A percentile compares a stretch with the other conserved stretches of the same genome.
These are phyloP conservation scores for Doris montereyensis DNA, from an alignment of 2,888 invertebrate genomes.

Conservation along the genomic window DNA sequence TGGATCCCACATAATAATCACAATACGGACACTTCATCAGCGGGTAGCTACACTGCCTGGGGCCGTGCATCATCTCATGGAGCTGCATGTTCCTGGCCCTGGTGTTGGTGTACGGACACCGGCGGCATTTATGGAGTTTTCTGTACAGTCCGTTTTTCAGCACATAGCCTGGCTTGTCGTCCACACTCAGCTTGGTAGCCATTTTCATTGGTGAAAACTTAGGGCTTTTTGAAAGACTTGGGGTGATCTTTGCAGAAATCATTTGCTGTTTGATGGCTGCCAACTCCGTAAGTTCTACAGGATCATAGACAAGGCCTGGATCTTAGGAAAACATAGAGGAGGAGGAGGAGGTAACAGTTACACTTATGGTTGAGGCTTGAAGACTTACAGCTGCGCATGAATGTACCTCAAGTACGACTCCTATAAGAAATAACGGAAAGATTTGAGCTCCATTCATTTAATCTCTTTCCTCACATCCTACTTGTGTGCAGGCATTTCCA, in stretches of 20 bases:
- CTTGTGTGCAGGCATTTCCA: too few relatives aligned
- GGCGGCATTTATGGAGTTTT: constrained; percentile 88
- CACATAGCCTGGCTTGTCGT: constrained; percentile 61
- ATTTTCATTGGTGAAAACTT: constrained; percentile 62
- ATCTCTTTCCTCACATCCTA: too few relatives aligned
- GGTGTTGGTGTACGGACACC: constrained; percentile 88
- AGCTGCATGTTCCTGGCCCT: constrained; percentile 85
- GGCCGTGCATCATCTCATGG: constrained; percentile 86
- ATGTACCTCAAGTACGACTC: too few relatives aligned
- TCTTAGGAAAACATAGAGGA: too few relatives aligned
- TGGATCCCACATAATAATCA: constrained; percentile 84
- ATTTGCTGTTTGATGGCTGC: constrained; percentile 68
- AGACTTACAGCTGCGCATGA: too few relatives aligned
- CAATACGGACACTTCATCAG: constrained; percentile 82
- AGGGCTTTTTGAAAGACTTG: constrained; percentile 62
- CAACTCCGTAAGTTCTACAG: constrained; percentile 65
- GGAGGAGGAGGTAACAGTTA: too few relatives aligned
- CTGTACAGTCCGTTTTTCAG: constrained; percentile 72
- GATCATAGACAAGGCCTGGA: constrained; percentile 59
- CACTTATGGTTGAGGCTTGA: too few relatives aligned
- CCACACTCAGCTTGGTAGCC: constrained; percentile 53
- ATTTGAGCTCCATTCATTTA: too few relatives aligned
- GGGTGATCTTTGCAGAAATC: constrained; percentile 66
- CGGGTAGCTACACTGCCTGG: constrained; percentile 66
- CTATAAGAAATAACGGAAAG: too few relatives aligned